Evolutionary conservation across 2,888 invertebrate species (phyloP).

Genomic region (Eupithecia vulgata): DNA sequence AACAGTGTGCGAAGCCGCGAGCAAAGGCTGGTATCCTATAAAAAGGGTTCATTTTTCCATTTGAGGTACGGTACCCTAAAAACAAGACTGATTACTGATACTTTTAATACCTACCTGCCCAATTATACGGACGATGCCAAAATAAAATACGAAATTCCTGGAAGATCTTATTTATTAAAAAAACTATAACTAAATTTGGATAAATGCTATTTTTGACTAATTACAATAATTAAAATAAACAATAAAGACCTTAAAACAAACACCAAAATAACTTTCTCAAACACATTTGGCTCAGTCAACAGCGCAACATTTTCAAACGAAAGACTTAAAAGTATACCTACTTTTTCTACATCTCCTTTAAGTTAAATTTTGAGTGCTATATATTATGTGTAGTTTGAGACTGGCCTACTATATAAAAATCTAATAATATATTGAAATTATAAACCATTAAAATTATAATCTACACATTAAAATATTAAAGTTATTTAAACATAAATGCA

Average conservation of each 20-base stretch:
- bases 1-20: no score
- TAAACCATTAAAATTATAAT: slow-evolving; percentile 6
- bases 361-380: neutral
- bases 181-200: slow-evolving; percentile 43
- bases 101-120: neutral
- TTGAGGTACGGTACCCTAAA: no score
- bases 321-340: neutral
- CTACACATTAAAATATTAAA: neutral
- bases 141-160: slow-evolving; percentile 38
- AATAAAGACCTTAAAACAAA: slow-evolving; percentile 11
- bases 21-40: no score
- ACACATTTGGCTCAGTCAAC: neutral
- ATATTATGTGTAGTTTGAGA: neutral
- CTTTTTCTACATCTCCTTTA: neutral
- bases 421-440: neutral
- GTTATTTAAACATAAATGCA: slow-evolving; percentile 50
- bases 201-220: slow-evolving; percentile 51
- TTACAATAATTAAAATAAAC: slow-evolving; percentile 31
- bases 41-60: no score
- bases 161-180: slow-evolving; percentile 52
- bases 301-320: neutral
- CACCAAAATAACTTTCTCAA: neutral
- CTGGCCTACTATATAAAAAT: neutral
- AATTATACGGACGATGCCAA: neutral
- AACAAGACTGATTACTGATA: no score